Conservation (phyloP, 2,888 invertebrate genomes). For the Drosophila tripunctata region DNA sequence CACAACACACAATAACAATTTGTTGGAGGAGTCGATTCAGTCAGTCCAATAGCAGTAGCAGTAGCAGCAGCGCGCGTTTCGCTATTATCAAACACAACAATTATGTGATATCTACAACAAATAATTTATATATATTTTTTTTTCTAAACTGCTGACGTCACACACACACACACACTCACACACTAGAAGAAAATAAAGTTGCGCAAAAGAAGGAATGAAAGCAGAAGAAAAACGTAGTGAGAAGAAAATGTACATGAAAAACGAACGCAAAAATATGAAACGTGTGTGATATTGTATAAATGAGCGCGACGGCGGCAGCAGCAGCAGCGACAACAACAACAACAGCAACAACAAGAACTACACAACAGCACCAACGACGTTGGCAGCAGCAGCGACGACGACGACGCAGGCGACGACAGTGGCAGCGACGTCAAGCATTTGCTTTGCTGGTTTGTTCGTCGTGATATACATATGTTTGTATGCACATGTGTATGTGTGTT, state of each 20-base stretch:
- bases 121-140: conserved; percentile 36
- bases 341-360: conserved; percentile 31
- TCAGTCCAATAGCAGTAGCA: no score
- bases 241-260: conserved; percentile 47
- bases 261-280: conserved; percentile 69
- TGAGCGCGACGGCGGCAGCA: conserved; percentile 47
- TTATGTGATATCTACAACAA: conserved; percentile 75
- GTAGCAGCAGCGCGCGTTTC: conserved; percentile 13
- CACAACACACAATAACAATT: conserved; percentile 30
- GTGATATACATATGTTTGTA: no score
- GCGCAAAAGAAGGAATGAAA: conserved; percentile 38
- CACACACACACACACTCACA: conserved; percentile 49
- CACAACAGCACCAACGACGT: conserved; percentile 40
- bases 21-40: no score
- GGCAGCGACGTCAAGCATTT: conserved; percentile 34
- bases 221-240: conserved; percentile 35
- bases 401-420: conserved; percentile 25
- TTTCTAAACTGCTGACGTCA: conserved; percentile 68
- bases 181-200: conserved; percentile 35
- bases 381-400: conserved; percentile 33
- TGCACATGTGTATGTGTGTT: no score
- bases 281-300: conserved; percentile 78
- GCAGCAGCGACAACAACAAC: conserved; percentile 29
- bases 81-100: conserved; percentile 55
- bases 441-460: conserved; percentile 55